Base-by-base conservation (phyloP, 2,113 vertebrate species). In the Catharus minimus region DNA sequence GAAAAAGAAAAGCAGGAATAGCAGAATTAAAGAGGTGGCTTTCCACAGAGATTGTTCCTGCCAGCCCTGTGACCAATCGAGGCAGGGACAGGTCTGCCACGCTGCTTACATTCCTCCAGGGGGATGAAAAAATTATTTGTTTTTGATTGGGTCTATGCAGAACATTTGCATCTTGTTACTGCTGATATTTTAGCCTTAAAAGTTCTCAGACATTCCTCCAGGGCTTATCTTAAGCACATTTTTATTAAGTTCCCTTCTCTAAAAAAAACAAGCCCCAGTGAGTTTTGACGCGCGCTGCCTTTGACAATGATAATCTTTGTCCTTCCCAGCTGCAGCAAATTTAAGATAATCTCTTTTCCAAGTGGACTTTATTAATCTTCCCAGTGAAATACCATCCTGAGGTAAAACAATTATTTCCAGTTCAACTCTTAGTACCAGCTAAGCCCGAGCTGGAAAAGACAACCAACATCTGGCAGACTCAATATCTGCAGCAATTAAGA, bases 131-230 rank as follows among this genome's bases (percentile, higher is more conserved):
- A 80, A 89, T 73, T 7, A 94, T 94, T 97, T 92, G 90, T 39
- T 88, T 94, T 94, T 94, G 46, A 92, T 92, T 93, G 58, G 88
- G 52, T 86, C 94, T 88, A 43, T 1, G 38, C 3, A 57, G 39
- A 94, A 96, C 94, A 96, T 96, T 96, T 96, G 96, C 94, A 92
- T 95, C 96, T 93, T 83, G 91, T 96, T 97, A 96, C 60, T 58
- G 33, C 61, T 80, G 95, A 94, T 93, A 87, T 94, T 94, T 95
- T 93, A 94, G 95, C 95, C 89, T 89, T 92, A 94, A 92, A 85
- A 94, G 84, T 94, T 89, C 89, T 81, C 87, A 93, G 95, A 96
- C 96, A 94, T 97, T 95, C 96, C 94, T 92, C 79, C 89, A 78
- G 93, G 92, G 92, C 76, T 94, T 91, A 71, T 95, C 93, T 91